Evolutionary conservation across 1,140 invertebrate species (phyloP), one percentile per base, ranked within the genome.

Genomic region (Oscheius sp.): DNA sequence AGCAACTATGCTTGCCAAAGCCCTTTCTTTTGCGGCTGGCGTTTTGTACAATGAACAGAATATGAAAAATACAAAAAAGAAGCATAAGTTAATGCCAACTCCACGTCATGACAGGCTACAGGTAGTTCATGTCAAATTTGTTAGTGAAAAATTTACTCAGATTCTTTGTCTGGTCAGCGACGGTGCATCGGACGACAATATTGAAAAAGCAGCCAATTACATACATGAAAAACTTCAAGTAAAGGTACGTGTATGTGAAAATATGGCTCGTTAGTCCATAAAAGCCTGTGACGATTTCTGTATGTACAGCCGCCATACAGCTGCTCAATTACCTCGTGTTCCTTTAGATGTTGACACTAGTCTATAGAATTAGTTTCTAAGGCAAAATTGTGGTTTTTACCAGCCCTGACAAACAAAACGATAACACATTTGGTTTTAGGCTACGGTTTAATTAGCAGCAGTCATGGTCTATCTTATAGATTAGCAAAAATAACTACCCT

Each of bases 1-100:
- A 1, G 65, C 80, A 18, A 81, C 80, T 1, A 82, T 79, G 67
- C 66, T 81, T 7, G 81, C 80, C 2, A 81, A 81, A 77, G 80
- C 80, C 10, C 78, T 81, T 31, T 75, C 76, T 1, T 81, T 81
- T 46, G 77, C 80, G 2, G 80, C 81, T 1, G 80, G 80, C 31
- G 62, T 82, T 15, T 68, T 81, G 10, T 80, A 76, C 38, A 80
- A 82, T 32, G 80, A 81, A 52, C 80, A 81, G 58, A 81, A 82
- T 68, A 66, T 81, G 77, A 81, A 81, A 68, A 42, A 70, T 26
- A 75, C 72, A n/a, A 74, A 58, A 15, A 65, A 73, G 59, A 72
- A 35, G 18, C 79, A 79, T 42, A 69, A 75, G 34, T 62, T 66
- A 18, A 65, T 82, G 67, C 80, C 80, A 36, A 82, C 80, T 1